These are phyloP conservation scores for Meteorus sp. DNA, from an alignment of 1,140 invertebrate species.

Conservation along the genomic window DNA sequence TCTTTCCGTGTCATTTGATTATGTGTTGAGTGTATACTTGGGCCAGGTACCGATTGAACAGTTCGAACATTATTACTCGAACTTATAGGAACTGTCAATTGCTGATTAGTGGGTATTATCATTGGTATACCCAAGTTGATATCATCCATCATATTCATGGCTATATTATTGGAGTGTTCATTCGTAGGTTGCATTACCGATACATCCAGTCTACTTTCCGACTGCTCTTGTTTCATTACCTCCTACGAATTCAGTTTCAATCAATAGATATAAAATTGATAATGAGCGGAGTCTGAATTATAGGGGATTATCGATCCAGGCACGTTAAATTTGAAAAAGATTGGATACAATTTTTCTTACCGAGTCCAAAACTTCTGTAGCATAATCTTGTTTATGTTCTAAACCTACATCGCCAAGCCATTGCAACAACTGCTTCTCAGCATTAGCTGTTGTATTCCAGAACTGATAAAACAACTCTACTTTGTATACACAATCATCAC, in stretches of 20 bases:
- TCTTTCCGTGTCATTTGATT: constrained; percentile 48
- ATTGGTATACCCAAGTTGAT: constrained; percentile 50
- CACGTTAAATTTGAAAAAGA: too few species aligned
- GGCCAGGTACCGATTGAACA: constrained; percentile 48
- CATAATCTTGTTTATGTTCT: constrained; percentile 53
- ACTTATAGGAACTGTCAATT: constrained; percentile 57
- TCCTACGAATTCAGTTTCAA: constrained; percentile 36
- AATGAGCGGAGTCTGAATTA: too few species aligned
- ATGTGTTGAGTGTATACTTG: constrained; percentile 48
- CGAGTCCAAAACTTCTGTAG: constrained; percentile 43
- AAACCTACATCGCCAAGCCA: constrained; percentile 57
- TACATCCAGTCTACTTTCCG: constrained; percentile 53
- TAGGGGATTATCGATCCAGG: too few species aligned
- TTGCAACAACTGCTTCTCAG: constrained; percentile 63
- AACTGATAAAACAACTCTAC: constrained; percentile 65
- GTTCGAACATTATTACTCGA: constrained; percentile 46
- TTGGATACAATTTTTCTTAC: constrained; percentile 36
- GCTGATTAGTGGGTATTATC: constrained; percentile 48
- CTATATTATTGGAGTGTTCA: constrained; percentile 51
- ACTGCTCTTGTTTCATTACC: constrained; percentile 51
- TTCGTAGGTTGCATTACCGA: constrained; percentile 49
- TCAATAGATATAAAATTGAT: too few species aligned
- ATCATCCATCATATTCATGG: constrained; percentile 52
- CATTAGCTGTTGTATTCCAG: constrained; percentile 62
- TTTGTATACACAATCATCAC: constrained; percentile 64